Base-by-base conservation (phyloP, 2,888 invertebrate species). In the Caenorhabditis uteleia region DNA sequence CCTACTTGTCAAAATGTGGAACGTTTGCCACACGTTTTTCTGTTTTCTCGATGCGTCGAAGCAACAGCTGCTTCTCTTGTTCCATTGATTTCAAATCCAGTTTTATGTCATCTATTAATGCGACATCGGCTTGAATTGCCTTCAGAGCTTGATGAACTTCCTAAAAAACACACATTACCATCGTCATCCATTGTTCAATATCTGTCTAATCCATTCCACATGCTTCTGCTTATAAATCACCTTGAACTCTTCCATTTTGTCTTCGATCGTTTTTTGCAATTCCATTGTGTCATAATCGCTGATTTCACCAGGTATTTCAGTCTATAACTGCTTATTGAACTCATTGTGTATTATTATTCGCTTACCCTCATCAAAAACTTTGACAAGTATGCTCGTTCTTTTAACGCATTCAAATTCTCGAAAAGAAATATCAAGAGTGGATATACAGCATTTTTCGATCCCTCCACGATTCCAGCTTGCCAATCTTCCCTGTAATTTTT, bases 321-420 rank as follows among this genome's bases (percentile, higher is more conserved):
- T 65, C 68, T 68, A 49, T 8, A 57, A 46, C n/a, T 29, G 18
- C 21, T 16, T n/a, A n/a, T n/a, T n/a, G n/a, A n/a, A n/a, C n/a
- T n/a, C n/a, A n/a, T n/a, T 31, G n/a, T 27, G 36, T 55, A 47
- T 50, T 49, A 48, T 45, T 61, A 55, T 50, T 61, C 55, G 51
- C 50, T 53, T 48, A 74, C 73, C 56, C 66, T 75, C 60, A 75
- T 68, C 42, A 86, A 83, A 77, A 83, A 87, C 54, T 84, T 88
- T n/a, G 92, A 90, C 48, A 93, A 87, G 85, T 93, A 93, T 0
- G 91, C 91, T 49, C 92, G 87, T 77, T 91, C 91, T 82, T 89
- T 89, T 26, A 91, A 88, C 70, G 90, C 89, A 2, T 89, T 88
- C 57, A 89, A 87, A 74, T 90, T 89, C 14, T 88, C 87, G 21